phyloP scores from a whole-genome alignment of 2,113 vertebrate genomes.

The Saimiri boliviensis region DNA sequence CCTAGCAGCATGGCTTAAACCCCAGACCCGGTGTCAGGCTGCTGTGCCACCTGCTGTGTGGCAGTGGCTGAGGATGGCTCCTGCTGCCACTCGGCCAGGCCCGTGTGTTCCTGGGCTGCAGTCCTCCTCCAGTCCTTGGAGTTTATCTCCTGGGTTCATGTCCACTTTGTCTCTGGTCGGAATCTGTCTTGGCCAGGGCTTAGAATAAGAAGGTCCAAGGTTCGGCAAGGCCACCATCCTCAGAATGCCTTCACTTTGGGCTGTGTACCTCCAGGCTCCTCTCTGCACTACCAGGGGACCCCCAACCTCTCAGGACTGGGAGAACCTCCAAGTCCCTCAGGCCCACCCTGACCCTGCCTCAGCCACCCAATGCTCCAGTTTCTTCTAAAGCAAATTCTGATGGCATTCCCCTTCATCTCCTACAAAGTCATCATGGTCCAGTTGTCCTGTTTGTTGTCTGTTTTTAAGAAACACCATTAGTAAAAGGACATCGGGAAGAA shows the following conservation, averaged over 20 bases:
- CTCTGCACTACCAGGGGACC: background rate
- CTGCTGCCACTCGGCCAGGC: fast-evolving
- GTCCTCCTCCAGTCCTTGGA: background rate
- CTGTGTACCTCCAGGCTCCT: too few species aligned
- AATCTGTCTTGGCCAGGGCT: background rate
- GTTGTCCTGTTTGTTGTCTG: background rate
- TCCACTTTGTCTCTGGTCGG: background rate
- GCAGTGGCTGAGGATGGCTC: background rate
- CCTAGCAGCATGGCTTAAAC: background rate
- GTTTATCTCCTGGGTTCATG: background rate
- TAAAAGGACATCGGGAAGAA: background rate
- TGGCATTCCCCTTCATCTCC: background rate
- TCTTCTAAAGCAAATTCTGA: background rate
- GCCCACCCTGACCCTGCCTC: background rate
- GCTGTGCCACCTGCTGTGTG: background rate
- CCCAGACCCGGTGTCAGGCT: background rate
- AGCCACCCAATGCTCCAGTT: background rate
- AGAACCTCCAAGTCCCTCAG: too few species aligned
- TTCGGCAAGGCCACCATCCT: background rate
- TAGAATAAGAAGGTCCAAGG: background rate
- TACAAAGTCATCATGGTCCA: background rate
- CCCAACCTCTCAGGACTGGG: background rate
- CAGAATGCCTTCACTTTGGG: background rate
- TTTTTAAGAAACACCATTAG: background rate
- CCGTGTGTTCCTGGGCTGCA: background rate